Evolutionary conservation across 1,140 invertebrate genomes (phyloP).

Genomic region (Dendroctonus valens): DNA sequence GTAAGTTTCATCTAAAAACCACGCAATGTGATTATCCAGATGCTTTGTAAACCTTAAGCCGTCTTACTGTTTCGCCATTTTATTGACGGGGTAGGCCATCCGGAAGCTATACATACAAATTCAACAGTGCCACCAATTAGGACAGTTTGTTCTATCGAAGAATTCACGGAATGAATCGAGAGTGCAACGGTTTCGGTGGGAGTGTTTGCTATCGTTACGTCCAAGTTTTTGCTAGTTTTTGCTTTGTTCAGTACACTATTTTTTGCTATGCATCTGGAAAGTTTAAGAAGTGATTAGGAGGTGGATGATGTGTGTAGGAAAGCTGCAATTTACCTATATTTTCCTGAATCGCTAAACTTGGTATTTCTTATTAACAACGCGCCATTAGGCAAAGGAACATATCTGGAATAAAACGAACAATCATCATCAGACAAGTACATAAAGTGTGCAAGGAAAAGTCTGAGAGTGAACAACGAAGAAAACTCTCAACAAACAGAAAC

Average conservation of each 20-base stretch:
- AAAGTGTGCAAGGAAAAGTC: too few relatives aligned
- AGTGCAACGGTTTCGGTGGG: slow-evolving; percentile 23
- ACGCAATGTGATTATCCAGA: too few relatives aligned
- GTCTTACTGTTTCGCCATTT: slow-evolving; percentile 45
- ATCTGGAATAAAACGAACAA: slow-evolving; percentile 38
- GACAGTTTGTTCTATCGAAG: slow-evolving; percentile 36
- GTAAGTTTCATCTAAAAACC: slow-evolving; percentile 37
- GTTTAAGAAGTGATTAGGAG: neutral
- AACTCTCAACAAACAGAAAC: too few relatives aligned
- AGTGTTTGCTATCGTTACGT: slow-evolving; percentile 32
- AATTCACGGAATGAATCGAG: slow-evolving; percentile 40
- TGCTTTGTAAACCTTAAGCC: too few relatives aligned
- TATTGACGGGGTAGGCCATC: slow-evolving; percentile 45
- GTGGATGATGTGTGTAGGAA: neutral
- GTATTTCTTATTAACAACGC: slow-evolving; percentile 45
- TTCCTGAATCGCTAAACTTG: slow-evolving; percentile 42
- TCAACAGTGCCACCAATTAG: slow-evolving; percentile 38
- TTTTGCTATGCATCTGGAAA: slow-evolving; percentile 45
- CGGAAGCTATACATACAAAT: slow-evolving; percentile 41
- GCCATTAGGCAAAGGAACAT: slow-evolving; percentile 49
- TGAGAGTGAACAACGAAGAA: too few relatives aligned
- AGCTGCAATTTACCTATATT: slow-evolving; percentile 41
- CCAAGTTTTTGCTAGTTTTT: slow-evolving; percentile 39
- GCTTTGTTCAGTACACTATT: slow-evolving; percentile 44
- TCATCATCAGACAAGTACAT: too few relatives aligned